Percentiles rank a stretch among this genome's conserved stretches.
These are phyloP conservation scores for Nephila pilipes DNA, from an alignment of 1,140 invertebrate species.

Conservation along the genomic window DNA sequence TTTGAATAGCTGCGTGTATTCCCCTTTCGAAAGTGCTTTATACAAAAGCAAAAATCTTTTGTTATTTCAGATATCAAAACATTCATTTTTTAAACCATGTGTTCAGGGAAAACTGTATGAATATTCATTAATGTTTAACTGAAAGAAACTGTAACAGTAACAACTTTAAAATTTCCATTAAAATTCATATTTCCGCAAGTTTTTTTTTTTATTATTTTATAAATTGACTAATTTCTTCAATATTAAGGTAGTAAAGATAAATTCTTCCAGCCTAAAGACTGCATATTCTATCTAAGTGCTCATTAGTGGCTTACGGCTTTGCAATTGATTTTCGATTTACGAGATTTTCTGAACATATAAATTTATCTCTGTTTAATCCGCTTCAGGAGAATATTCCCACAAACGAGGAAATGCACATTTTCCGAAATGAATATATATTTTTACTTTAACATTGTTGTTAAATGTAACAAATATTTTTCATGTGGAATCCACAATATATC, in stretches of 20 bases:
- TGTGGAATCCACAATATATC: neutral
- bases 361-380: neutral
- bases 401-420: neutral
- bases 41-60: too few relatives aligned
- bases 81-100: too few relatives aligned
- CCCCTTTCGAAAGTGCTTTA: too few relatives aligned
- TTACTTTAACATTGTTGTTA: neutral
- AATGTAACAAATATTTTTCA: neutral
- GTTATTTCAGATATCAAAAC: too few relatives aligned
- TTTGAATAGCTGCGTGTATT: too few relatives aligned
- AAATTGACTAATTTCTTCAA: too few relatives aligned
- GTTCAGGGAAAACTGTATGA: too few relatives aligned
- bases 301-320: neutral
- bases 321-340: conserved; percentile 27
- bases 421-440: neutral
- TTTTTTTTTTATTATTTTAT: too few relatives aligned
- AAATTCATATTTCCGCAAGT: too few relatives aligned
- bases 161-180: too few relatives aligned
- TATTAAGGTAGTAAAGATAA: neutral
- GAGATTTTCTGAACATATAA: neutral
- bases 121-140: too few relatives aligned
- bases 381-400: neutral
- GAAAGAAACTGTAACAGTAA: too few relatives aligned
- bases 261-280: neutral
- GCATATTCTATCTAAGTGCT: neutral